These are phyloP conservation scores for Drosophila sechellia DNA, from an alignment of 1,140 invertebrate species.

Conservation along the genomic window DNA sequence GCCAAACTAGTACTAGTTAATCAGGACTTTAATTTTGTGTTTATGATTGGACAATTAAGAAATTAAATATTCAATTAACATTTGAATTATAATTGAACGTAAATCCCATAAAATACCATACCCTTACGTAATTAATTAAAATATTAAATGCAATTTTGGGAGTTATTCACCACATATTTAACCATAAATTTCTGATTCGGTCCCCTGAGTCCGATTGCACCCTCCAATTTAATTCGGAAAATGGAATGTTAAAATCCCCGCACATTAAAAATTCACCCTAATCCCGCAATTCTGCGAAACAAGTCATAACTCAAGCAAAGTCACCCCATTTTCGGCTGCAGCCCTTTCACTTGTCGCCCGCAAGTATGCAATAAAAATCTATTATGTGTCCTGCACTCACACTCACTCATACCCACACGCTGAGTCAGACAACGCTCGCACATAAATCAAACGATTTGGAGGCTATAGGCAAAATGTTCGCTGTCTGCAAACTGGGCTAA, in stretches of 20 bases:
- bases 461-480: conserved; percentile 25
- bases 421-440: conserved; percentile 36
- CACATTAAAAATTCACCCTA: conserved; percentile 43
- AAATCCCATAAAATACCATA: too few relatives aligned
- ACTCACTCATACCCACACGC: conserved; percentile 1
- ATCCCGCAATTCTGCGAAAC: conserved; percentile 47
- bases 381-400: conserved; percentile 61
- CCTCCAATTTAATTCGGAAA: conserved; percentile 11
- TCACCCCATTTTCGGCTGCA: conserved; percentile 64
- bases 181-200: not conserved
- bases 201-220: conserved; percentile 6
- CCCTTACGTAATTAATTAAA: not conserved
- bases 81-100: not conserved
- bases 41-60: not conserved
- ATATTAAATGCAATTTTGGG: conserved; percentile 13
- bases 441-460: conserved; percentile 64
- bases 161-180: conserved; percentile 8
- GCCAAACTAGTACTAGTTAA: not conserved
- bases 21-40: not conserved
- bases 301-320: conserved; percentile 58
- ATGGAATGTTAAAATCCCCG: conserved; percentile 20
- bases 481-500: conserved; percentile 36
- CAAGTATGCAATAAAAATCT: conserved; percentile 75
- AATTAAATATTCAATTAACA: not conserved
- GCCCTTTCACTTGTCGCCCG: conserved; percentile 56